Evolutionary conservation across 2,888 invertebrate genomes (phyloP).

Genomic region (Rhorus exstirpatorius): DNA sequence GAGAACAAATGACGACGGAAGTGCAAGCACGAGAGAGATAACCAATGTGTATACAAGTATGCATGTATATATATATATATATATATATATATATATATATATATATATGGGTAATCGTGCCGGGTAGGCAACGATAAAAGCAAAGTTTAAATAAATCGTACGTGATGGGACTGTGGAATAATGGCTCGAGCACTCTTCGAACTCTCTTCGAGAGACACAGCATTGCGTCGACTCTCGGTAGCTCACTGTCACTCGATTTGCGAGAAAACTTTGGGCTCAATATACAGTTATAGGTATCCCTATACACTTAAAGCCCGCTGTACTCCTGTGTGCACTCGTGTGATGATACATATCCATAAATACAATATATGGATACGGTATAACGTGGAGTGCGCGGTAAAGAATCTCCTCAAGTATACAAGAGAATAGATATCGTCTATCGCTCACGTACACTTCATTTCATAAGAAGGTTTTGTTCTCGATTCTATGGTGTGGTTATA

Average conservation of each 20-base stretch:
- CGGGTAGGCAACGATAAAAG: constrained; percentile 75
- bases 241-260: constrained; percentile 65
- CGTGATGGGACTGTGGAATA: constrained; percentile 71
- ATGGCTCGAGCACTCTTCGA: constrained; percentile 61
- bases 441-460: constrained; percentile 49
- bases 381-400: background rate
- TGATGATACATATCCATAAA: background rate
- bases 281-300: constrained; percentile 16
- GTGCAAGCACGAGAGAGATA: constrained; percentile 36
- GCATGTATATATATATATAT: too few species aligned
- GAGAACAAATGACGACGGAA: constrained; percentile 49
- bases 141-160: constrained; percentile 77
- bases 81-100: too few species aligned
- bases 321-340: background rate
- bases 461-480: constrained; percentile 25
- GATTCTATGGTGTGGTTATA: too few species aligned
- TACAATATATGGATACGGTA: background rate
- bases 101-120: constrained; percentile 71
- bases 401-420: constrained; percentile 3
- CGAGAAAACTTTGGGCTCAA: constrained; percentile 67
- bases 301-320: background rate
- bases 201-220: constrained; percentile 58
- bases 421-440: constrained; percentile 32
- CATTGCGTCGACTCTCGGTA: constrained; percentile 21
- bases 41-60: background rate